These are phyloP conservation scores for Nesoenas mayeri DNA, from an alignment of 2,113 vertebrate genomes.

Conservation along the genomic window DNA sequence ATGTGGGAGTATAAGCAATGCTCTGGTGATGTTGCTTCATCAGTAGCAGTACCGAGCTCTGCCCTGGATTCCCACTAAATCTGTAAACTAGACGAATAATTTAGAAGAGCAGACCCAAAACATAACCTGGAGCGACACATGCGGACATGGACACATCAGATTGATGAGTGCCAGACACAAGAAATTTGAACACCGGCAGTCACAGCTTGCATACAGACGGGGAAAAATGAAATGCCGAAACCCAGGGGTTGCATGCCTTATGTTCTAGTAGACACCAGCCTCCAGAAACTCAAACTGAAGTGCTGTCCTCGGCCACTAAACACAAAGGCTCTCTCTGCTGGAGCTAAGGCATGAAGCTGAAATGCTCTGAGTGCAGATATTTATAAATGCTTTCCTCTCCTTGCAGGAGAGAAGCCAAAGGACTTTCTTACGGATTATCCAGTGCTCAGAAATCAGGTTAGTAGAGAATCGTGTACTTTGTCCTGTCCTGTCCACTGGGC, in stretches of 20 bases:
- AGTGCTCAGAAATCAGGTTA: slow-evolving; percentile 80
- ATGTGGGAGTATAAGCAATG: not conserved
- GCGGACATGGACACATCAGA: not conserved
- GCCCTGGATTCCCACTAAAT: not conserved
- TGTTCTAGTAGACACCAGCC: not conserved
- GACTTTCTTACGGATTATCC: slow-evolving; percentile 74
- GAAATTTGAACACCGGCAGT: not conserved
- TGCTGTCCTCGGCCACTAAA: not conserved
- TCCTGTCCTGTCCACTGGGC: not conserved
- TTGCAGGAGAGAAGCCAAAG: slow-evolving; percentile 81
- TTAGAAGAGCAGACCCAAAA: not conserved
- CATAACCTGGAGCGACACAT: not conserved
- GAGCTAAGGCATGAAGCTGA: not conserved
- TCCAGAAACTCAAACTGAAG: not conserved
- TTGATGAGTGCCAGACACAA: not conserved
- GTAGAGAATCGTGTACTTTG: slow-evolving; percentile 35
- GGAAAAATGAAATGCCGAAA: not conserved
- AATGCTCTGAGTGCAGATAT: not conserved
- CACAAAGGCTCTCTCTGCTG: not conserved
- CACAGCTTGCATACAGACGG: not conserved
- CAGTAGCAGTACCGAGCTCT: not conserved
- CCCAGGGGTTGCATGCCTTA: not conserved
- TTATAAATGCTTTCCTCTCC: slow-evolving; percentile 47
- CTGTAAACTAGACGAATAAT: not conserved
- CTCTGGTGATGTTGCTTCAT: not conserved